These are phyloP conservation scores for Bathynomus jamesi DNA, from an alignment of 1,140 invertebrate genomes.

Conservation along the genomic window DNA sequence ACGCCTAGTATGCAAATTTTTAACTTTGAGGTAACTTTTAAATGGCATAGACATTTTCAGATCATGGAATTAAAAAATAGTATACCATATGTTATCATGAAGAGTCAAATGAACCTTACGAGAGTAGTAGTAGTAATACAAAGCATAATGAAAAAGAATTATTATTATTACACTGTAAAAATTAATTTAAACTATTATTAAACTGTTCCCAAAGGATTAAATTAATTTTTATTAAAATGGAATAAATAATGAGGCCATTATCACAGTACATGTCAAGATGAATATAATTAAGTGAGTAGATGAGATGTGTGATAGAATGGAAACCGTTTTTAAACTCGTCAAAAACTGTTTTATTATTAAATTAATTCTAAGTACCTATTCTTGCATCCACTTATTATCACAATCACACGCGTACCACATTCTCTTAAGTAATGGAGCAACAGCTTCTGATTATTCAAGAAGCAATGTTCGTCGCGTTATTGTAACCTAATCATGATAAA, in stretches of 20 bases:
- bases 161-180: neutral
- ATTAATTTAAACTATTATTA: neutral
- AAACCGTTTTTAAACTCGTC: slow-evolving; percentile 16
- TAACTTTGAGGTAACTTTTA: neutral
- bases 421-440: slow-evolving; percentile 26
- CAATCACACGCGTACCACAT: neutral
- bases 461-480: neutral
- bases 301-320: slow-evolving; percentile 20
- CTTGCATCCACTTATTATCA: neutral
- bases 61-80: neutral
- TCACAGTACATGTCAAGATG: slow-evolving; percentile 34
- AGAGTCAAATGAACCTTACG: neutral
- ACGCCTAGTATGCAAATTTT: neutral
- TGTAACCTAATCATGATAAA: no score
- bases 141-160: neutral
- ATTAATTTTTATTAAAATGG: slow-evolving; percentile 18
- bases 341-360: slow-evolving; percentile 10
- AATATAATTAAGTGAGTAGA: slow-evolving; percentile 16
- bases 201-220: neutral
- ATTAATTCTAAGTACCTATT: slow-evolving; percentile 14
- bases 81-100: neutral
- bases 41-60: neutral
- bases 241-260: slow-evolving; percentile 35
- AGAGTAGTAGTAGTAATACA: neutral
- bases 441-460: slow-evolving; percentile 13